Conservation (phyloP, 2,888 invertebrate species). For the Altica lythri region DNA sequence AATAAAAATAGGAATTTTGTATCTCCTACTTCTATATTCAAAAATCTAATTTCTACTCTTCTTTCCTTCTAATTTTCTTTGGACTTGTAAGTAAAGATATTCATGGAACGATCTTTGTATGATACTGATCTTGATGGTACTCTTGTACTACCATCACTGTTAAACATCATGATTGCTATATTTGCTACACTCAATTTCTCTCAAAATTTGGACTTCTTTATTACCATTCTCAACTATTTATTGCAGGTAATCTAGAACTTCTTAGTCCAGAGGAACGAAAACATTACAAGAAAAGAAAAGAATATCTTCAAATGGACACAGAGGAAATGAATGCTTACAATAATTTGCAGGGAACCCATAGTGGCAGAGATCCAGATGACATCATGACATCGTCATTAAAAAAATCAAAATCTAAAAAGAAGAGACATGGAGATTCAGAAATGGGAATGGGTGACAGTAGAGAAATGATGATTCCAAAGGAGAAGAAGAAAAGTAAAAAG, state of each 20-base stretch:
- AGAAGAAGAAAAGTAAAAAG: conserved; percentile 55
- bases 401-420: conserved; percentile 51
- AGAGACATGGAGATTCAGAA: conserved; percentile 51
- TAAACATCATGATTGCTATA: no score
- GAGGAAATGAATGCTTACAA: conserved; percentile 56
- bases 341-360: conserved; percentile 53
- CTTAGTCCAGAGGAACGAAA: conserved; percentile 56
- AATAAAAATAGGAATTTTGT: no score
- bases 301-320: conserved; percentile 52
- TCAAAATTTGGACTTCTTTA: no score
- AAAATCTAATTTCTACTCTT: no score
- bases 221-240: no score
- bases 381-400: conserved; percentile 49
- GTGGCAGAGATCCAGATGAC: conserved; percentile 50
- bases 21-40: no score
- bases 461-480: conserved; percentile 58
- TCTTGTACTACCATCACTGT: no score
- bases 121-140: no score
- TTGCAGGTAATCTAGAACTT: conserved; percentile 52
- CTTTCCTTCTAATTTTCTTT: no score
- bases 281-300: conserved; percentile 53
- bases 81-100: no score
- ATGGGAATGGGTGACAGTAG: conserved; percentile 53
- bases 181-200: no score
- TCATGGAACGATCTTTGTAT: no score